phyloP scores from a whole-genome alignment of 2,888 invertebrate genomes.

The Agriopis aurantiaria region DNA sequence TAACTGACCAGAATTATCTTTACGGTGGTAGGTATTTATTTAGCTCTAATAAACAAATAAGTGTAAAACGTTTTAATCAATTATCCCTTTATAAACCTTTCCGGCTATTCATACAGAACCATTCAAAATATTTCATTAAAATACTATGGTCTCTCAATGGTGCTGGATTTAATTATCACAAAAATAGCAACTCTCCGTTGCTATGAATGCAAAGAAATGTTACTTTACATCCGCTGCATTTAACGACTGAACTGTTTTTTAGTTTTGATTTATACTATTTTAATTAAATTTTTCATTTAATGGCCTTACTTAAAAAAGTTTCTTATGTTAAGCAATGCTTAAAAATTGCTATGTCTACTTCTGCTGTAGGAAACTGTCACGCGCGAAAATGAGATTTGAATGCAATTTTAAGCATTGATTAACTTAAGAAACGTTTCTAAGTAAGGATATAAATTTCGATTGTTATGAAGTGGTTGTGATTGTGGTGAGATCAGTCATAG shows the following conservation, averaged over 20 bases:
- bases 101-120: slow-evolving; percentile 16
- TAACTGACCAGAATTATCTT: slow-evolving; percentile 11
- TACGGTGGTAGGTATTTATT: slow-evolving; percentile 3
- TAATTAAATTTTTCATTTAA: neutral
- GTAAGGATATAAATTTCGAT: too few species aligned
- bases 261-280: neutral
- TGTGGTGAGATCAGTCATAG: too few species aligned
- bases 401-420: too few species aligned
- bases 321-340: too few species aligned
- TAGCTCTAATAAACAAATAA: neutral
- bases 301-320: too few species aligned
- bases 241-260: neutral
- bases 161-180: slow-evolving; percentile 13
- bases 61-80: slow-evolving; percentile 15
- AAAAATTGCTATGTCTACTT: too few species aligned
- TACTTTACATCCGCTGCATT: neutral
- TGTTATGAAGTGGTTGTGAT: too few species aligned
- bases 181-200: slow-evolving; percentile 41
- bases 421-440: too few species aligned
- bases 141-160: slow-evolving; percentile 6
- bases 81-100: slow-evolving; percentile 19
- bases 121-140: slow-evolving; percentile 14
- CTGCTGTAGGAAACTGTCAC: too few species aligned
- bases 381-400: too few species aligned
- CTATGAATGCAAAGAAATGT: slow-evolving; percentile 43